These are phyloP conservation scores for Monopis laevigella DNA, from an alignment of 2,888 invertebrate species.

Conservation along the genomic window DNA sequence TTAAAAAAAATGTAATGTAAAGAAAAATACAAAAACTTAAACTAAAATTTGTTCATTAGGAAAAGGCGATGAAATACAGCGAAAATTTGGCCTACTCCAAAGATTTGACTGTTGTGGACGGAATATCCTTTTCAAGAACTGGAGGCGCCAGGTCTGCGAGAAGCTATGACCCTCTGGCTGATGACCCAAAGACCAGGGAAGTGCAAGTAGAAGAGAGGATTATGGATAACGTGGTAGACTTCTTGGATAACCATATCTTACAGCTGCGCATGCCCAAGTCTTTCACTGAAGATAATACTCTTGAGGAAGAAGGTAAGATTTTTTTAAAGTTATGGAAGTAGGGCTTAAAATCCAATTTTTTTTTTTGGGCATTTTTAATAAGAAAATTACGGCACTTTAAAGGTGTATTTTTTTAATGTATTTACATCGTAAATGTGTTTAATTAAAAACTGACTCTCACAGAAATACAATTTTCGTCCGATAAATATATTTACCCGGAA, in stretches of 20 bases:
- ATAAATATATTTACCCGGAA: too few species aligned
- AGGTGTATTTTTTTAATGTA: too few species aligned
- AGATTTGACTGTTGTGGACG: slow-evolving; percentile 46
- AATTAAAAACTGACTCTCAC: too few species aligned
- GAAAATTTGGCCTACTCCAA: slow-evolving; percentile 55
- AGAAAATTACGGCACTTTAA: neutral
- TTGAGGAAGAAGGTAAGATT: slow-evolving; percentile 52
- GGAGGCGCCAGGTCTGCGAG: slow-evolving; percentile 51
- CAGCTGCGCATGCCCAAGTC: slow-evolving; percentile 57
- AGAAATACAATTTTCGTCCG: too few species aligned
- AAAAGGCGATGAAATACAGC: slow-evolving; percentile 57
- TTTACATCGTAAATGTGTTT: too few species aligned
- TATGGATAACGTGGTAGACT: slow-evolving; percentile 53
- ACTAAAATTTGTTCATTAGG: slow-evolving; percentile 39
- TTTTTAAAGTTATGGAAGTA: neutral
- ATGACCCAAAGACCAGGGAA: slow-evolving; percentile 52
- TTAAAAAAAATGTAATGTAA: too few species aligned
- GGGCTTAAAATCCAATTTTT: neutral
- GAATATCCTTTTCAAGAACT: slow-evolving; percentile 46
- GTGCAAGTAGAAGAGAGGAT: slow-evolving; percentile 52
- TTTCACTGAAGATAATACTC: slow-evolving; percentile 46
- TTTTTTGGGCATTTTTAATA: neutral
- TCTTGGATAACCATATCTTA: slow-evolving; percentile 49
- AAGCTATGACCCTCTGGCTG: slow-evolving; percentile 50
- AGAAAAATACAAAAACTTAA: too few species aligned